phyloP scores from a whole-genome alignment of 2,888 invertebrate genomes.

The Drosophila paranaensis region DNA sequence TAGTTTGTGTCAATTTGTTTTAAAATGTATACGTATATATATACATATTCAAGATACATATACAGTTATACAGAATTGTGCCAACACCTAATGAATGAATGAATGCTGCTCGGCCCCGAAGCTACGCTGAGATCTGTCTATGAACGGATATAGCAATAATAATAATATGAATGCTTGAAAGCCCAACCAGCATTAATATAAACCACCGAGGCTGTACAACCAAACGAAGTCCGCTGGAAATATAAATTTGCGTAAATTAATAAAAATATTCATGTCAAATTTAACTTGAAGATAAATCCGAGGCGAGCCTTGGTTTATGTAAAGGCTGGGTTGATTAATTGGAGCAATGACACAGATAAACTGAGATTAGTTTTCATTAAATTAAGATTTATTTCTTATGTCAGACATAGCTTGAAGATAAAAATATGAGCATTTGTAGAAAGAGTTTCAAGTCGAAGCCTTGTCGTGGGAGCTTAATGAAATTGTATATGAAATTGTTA shows the following conservation, averaged over 20 bases:
- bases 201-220: background rate
- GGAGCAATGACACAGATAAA: background rate
- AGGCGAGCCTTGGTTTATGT: background rate
- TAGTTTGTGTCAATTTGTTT: slow-evolving; percentile 76
- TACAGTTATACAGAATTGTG: slow-evolving; percentile 17
- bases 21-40: slow-evolving; percentile 48
- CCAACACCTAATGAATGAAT: slow-evolving; percentile 27
- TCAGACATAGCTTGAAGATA: background rate
- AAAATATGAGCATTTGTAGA: background rate
- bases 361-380: background rate
- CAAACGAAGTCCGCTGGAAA: background rate
- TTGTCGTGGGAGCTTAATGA: too few species aligned
- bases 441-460: too few species aligned
- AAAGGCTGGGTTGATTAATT: background rate
- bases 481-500: too few species aligned
- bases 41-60: slow-evolving; percentile 18
- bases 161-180: slow-evolving; percentile 24
- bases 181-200: slow-evolving; percentile 20
- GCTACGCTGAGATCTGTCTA: slow-evolving; percentile 22
- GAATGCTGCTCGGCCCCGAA: slow-evolving; percentile 22
- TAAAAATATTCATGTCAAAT: slow-evolving; percentile 4
- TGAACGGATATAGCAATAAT: slow-evolving; percentile 60
- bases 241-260: slow-evolving; percentile 8
- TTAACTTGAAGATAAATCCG: background rate
- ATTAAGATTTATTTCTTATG: too few species aligned